phyloP scores from a whole-genome alignment of 2,888 invertebrate genomes.

The Cephalotes varians region DNA sequence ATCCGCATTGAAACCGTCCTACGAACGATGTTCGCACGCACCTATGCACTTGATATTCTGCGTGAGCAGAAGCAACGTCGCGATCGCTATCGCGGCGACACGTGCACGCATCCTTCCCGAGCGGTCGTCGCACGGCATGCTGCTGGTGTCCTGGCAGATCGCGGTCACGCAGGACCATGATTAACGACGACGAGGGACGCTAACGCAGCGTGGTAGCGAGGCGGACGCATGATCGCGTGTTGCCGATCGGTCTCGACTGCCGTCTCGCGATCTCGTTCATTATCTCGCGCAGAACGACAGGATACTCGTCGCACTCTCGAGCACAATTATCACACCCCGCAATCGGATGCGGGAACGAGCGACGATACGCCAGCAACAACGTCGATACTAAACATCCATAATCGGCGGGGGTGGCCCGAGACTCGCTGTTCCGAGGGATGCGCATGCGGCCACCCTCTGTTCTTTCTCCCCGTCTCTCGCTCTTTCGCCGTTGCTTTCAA shows the following conservation, averaged over 20 bases:
- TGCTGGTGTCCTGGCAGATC: constrained; percentile 35
- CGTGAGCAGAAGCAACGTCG: constrained; percentile 35
- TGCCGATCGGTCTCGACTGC: not conserved
- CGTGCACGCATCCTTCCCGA: constrained; percentile 20
- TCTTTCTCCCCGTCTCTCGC: not conserved
- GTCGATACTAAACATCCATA: constrained; percentile 56
- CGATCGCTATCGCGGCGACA: constrained; percentile 31
- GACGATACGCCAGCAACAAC: constrained; percentile 37
- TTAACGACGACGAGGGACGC: constrained; percentile 27
- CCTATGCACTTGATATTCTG: constrained; percentile 36
- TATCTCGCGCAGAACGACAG: constrained; percentile 5
- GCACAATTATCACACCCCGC: constrained; percentile 12
- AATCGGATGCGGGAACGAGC: constrained; percentile 5
- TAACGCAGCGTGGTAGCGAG: constrained; percentile 32
- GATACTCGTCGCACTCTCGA: not conserved
- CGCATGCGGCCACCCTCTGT: constrained; percentile 41
- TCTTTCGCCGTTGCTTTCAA: not conserved
- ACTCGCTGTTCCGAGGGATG: constrained; percentile 41
- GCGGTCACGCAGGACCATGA: constrained; percentile 41
- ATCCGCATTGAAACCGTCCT: not conserved
- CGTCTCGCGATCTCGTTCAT: constrained; percentile 14
- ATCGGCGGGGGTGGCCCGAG: constrained; percentile 39
- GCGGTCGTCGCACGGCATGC: constrained; percentile 29
- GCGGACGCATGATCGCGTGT: constrained; percentile 30
- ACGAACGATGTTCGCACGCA: not conserved